Percentiles rank a stretch among this genome's conserved stretches.
Evolutionary conservation across 92 coral and sea anemone species (phyloP).

Genomic region (Epizoanthus rinbou): DNA sequence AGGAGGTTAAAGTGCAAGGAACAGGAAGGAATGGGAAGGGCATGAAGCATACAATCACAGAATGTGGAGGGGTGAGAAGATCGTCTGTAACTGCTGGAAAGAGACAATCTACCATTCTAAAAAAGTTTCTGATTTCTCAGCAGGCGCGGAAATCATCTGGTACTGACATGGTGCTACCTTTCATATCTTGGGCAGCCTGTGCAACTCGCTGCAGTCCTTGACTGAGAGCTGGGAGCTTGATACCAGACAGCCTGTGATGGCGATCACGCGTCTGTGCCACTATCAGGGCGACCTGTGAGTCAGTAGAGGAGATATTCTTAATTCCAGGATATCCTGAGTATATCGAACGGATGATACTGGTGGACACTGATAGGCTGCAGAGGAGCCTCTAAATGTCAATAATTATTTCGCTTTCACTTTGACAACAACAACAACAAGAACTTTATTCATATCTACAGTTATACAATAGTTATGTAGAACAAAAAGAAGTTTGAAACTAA

Average conservation of each 20-base stretch:
- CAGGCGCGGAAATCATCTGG: not conserved
- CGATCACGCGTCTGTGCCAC: slow-evolving; percentile 94
- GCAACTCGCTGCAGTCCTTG: slow-evolving; percentile 77
- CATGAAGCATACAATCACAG: no score
- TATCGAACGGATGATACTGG: not conserved
- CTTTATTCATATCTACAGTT: no score
- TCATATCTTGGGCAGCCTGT: slow-evolving; percentile 76
- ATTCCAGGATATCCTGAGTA: no score
- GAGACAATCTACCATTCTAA: not conserved
- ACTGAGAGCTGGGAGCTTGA: slow-evolving; percentile 77
- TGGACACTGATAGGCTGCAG: not conserved
- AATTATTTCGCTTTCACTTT: not conserved
- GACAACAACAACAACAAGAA: no score
- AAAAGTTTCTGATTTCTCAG: not conserved
- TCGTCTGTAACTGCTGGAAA: no score
- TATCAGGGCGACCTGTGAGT: slow-evolving; percentile 70
- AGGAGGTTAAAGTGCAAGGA: not conserved
- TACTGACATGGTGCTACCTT: slow-evolving; percentile 58
- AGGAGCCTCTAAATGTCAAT: not conserved
- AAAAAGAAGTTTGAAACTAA: no score
- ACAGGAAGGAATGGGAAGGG: no score
- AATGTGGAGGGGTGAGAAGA: no score
- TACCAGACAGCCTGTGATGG: slow-evolving; percentile 75
- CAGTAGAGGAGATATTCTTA: not conserved
- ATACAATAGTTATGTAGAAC: no score